Conservation (phyloP, 2,113 vertebrate genomes). For the Chaetodon auriga region DNA sequence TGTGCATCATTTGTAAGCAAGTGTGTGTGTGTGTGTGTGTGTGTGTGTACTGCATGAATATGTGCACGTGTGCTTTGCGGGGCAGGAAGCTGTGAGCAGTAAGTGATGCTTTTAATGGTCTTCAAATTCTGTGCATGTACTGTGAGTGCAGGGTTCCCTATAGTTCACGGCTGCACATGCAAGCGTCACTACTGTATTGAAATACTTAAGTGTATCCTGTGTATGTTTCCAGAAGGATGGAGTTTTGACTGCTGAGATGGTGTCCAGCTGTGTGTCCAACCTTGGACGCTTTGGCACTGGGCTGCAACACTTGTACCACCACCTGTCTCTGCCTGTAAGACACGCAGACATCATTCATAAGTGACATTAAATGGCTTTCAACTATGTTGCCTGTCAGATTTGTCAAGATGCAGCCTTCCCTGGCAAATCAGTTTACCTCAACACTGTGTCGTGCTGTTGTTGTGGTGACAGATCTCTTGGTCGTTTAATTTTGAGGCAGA, state of each 20-base stretch:
- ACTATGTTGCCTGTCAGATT: not conserved
- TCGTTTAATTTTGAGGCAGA: not conserved
- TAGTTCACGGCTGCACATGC: not conserved
- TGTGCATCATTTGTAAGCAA: not conserved
- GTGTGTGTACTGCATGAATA: conserved; percentile 11
- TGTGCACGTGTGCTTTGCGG: conserved; percentile 18
- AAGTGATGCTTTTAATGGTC: conserved; percentile 18
- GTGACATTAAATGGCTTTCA: not conserved
- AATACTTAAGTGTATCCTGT: not conserved
- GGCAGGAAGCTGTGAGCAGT: not conserved
- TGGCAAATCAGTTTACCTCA: conserved; percentile 15
- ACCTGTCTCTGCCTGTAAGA: conserved; percentile 88
- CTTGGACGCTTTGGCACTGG: conserved; percentile 85
- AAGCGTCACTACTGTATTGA: not conserved
- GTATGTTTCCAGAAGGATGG: conserved; percentile 74
- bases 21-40: not conserved
- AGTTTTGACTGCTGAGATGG: conserved; percentile 82
- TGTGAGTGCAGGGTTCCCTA: not conserved
- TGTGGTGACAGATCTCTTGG: not conserved
- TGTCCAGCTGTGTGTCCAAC: conserved; percentile 81
- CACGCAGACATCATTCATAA: not conserved
- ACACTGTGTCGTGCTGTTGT: conserved; percentile 5
- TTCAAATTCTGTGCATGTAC: not conserved
- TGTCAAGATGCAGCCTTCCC: conserved; percentile 17
- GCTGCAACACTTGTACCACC: conserved; percentile 85